Percentiles rank a stretch among this genome's conserved stretches.
Conservation (phyloP, 1,140 invertebrate genomes). For the Drosophila chauvacae region DNA sequence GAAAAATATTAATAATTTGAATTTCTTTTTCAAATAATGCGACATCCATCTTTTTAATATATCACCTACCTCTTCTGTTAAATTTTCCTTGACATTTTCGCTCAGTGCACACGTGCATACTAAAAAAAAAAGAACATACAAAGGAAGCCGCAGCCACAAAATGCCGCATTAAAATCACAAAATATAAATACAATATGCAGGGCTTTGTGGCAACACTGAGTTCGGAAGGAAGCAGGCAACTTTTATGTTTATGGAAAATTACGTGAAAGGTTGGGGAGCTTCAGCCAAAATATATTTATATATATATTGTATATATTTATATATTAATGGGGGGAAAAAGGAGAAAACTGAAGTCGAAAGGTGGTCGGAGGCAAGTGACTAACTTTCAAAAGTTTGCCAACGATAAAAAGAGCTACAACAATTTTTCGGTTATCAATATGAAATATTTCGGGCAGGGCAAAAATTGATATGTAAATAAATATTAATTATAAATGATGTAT, state of each 20-base stretch:
- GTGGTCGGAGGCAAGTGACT: conserved; percentile 52
- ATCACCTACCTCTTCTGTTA: neutral
- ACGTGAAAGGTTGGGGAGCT: conserved; percentile 52
- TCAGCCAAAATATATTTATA: neutral
- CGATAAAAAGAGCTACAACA: conserved; percentile 64
- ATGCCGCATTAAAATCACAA: conserved; percentile 79
- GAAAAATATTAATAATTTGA: neutral
- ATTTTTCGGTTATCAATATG: conserved; percentile 44
- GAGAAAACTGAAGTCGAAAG: conserved; percentile 4
- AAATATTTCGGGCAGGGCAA: conserved; percentile 44
- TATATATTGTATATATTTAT: neutral
- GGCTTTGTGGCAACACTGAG: conserved; percentile 41
- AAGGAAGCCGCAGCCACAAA: conserved; percentile 64
- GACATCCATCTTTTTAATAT: neutral
- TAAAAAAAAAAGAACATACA: conserved; percentile 1
- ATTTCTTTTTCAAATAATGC: neutral
- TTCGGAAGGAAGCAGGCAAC: conserved; percentile 55
- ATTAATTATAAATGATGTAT: neutral
- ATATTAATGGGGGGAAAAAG: neutral
- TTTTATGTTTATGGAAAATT: conserved; percentile 79
- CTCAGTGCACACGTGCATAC: conserved; percentile 15
- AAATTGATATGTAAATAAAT: neutral
- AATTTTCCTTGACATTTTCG: neutral
- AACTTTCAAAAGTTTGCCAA: conserved; percentile 67
- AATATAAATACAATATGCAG: conserved; percentile 79